Percentiles rank a stretch among this genome's conserved stretches.
phyloP scores from a whole-genome alignment of 1,140 invertebrate species.

The Sweltsa coloradensis region DNA sequence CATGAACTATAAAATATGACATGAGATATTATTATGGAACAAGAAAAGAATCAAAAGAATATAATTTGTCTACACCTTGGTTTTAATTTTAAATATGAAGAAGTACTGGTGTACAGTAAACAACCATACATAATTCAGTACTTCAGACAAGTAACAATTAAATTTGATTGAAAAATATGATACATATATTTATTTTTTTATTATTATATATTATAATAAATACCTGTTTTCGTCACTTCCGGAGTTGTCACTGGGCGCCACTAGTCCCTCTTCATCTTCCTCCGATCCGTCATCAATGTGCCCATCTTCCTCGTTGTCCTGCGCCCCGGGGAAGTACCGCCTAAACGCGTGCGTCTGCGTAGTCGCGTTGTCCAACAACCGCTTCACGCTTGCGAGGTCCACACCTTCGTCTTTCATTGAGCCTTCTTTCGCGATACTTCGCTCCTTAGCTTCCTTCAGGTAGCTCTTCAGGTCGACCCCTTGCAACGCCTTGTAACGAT shows the following conservation, averaged over 20 bases:
- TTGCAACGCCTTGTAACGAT: too few relatives aligned
- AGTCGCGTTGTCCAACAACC: slow-evolving; percentile 65
- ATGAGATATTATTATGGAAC: too few relatives aligned
- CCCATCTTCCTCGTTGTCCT: slow-evolving; percentile 24
- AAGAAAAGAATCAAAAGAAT: too few relatives aligned
- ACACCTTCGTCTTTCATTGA: background rate
- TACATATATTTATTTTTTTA: background rate
- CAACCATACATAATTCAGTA: too few relatives aligned
- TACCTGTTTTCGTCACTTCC: slow-evolving; percentile 64
- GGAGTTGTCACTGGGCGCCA: slow-evolving; percentile 62
- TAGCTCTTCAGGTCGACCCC: too few relatives aligned
- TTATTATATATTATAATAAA: background rate
- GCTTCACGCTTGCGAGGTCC: slow-evolving; percentile 64
- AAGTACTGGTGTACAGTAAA: too few relatives aligned
- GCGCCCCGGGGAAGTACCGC: slow-evolving; percentile 29
- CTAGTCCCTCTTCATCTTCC: slow-evolving; percentile 61
- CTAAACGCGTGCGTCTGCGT: slow-evolving; percentile 54
- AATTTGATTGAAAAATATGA: slow-evolving; percentile 1
- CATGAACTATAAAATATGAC: too few relatives aligned
- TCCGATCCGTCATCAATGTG: slow-evolving; percentile 21
- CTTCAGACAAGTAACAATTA: too few relatives aligned
- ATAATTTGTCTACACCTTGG: too few relatives aligned
- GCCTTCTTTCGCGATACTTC: too few relatives aligned
- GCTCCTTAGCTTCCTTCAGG: too few relatives aligned
- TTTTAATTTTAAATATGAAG: too few relatives aligned